These are phyloP conservation scores for Disparrhopalites patrizii DNA, from an alignment of 2,888 invertebrate genomes.

Conservation along the genomic window DNA sequence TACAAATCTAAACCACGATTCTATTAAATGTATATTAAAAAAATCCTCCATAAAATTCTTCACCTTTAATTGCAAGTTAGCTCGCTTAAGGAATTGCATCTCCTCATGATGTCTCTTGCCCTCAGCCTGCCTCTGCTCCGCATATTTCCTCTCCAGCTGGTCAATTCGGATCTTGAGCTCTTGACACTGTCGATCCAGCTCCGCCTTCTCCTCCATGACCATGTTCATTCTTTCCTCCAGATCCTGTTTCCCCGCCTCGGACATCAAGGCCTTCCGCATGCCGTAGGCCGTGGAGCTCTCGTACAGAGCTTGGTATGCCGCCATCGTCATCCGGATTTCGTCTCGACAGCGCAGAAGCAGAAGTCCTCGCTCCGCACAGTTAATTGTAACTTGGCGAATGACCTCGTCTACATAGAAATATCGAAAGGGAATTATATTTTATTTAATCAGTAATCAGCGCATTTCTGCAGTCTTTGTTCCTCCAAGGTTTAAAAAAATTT, in stretches of 20 bases:
- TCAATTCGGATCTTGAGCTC: constrained; percentile 71
- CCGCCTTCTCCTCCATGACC: constrained; percentile 63
- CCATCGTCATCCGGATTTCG: constrained; percentile 93
- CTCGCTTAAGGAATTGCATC: constrained; percentile 84
- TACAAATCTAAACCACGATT: not conserved
- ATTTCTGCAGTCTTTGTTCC: too few relatives aligned
- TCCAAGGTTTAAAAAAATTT: too few relatives aligned
- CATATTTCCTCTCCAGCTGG: constrained; percentile 74
- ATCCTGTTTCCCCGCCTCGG: constrained; percentile 40
- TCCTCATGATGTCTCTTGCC: constrained; percentile 91
- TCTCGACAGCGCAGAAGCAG: constrained; percentile 86
- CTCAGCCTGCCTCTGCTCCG: constrained; percentile 79
- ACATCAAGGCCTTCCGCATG: constrained; percentile 93
- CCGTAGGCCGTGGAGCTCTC: constrained; percentile 98
- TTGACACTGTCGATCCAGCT: constrained; percentile 61
- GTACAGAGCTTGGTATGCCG: constrained; percentile 92
- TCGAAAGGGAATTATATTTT: too few relatives aligned
- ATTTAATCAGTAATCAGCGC: not conserved
- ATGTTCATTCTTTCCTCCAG: constrained; percentile 66
- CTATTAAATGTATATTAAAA: not conserved
- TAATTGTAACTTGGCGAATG: constrained; percentile 92
- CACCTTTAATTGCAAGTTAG: constrained; percentile 88
- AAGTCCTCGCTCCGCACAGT: constrained; percentile 94
- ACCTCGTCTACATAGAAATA: constrained; percentile 65
- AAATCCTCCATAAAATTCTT: not conserved